Conservation (phyloP, 2,888 invertebrate genomes). For the Rhagonycha lutea region DNA sequence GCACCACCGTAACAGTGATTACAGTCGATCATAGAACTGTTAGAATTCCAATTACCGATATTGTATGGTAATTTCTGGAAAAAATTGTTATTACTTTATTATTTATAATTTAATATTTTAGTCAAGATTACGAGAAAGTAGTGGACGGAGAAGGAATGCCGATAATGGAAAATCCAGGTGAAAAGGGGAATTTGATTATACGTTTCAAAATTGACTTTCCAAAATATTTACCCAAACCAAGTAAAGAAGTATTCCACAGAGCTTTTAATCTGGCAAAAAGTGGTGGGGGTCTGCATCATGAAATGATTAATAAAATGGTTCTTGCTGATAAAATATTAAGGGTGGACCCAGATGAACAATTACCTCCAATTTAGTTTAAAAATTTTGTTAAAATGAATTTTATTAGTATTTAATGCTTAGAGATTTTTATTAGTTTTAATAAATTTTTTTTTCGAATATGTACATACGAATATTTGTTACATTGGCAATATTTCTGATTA, state of each 20-base stretch:
- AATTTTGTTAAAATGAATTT: constrained; percentile 9
- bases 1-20: constrained; percentile 65
- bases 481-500: too few relatives aligned
- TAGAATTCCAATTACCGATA: constrained; percentile 71
- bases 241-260: constrained; percentile 51
- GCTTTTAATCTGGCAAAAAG: constrained; percentile 51
- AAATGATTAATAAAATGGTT: constrained; percentile 53
- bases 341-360: constrained; percentile 51
- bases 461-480: too few relatives aligned
- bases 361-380: constrained; percentile 44
- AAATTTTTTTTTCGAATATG: too few relatives aligned
- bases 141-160: constrained; percentile 78
- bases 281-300: constrained; percentile 46
- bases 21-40: constrained; percentile 74
- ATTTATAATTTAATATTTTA: constrained; percentile 37
- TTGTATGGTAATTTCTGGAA: constrained; percentile 59
- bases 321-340: constrained; percentile 54
- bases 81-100: not conserved
- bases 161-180: constrained; percentile 62
- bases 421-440: not conserved
- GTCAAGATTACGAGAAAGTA: constrained; percentile 70
- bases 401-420: not conserved
- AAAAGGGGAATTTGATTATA: constrained; percentile 72
- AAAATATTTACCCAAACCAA: constrained; percentile 57
- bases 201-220: constrained; percentile 67